Conservation (phyloP, 2,113 vertebrate species). For the Choloepus hoffmanni region DNA sequence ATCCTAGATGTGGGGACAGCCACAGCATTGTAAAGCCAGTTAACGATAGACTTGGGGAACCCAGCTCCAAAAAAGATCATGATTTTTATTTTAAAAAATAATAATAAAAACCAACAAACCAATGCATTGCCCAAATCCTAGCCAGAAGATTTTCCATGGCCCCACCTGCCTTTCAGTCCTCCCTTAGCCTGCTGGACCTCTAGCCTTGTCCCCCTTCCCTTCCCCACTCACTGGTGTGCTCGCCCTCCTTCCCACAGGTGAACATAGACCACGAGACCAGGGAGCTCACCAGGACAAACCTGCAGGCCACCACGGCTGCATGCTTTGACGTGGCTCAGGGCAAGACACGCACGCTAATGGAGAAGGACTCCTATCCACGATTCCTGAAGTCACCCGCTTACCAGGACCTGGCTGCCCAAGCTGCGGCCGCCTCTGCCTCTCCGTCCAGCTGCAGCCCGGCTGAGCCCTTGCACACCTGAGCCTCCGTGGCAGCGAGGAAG, state of each 20-base stretch:
- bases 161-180: fast-evolving
- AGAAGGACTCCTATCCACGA: conserved; percentile 90
- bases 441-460: conserved; percentile 45
- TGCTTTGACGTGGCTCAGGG: conserved; percentile 89
- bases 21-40: background rate
- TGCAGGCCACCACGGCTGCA: conserved; percentile 74
- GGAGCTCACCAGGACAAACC: conserved; percentile 86
- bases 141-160: background rate
- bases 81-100: too few species aligned
- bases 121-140: background rate
- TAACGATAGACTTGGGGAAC: background rate
- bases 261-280: conserved; percentile 91
- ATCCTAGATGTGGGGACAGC: background rate
- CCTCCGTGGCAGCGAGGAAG: background rate
- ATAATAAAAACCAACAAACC: too few species aligned
- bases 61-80: too few species aligned
- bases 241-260: conserved; percentile 84
- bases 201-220: background rate
- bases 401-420: conserved; percentile 85
- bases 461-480: conserved; percentile 86
- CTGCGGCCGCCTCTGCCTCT: background rate
- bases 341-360: conserved; percentile 89
- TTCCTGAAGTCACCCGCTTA: conserved; percentile 89
- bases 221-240: background rate
- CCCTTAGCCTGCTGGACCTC: fast-evolving